Conservation (phyloP, 2,113 vertebrate species). For the Anolis sagrei region DNA sequence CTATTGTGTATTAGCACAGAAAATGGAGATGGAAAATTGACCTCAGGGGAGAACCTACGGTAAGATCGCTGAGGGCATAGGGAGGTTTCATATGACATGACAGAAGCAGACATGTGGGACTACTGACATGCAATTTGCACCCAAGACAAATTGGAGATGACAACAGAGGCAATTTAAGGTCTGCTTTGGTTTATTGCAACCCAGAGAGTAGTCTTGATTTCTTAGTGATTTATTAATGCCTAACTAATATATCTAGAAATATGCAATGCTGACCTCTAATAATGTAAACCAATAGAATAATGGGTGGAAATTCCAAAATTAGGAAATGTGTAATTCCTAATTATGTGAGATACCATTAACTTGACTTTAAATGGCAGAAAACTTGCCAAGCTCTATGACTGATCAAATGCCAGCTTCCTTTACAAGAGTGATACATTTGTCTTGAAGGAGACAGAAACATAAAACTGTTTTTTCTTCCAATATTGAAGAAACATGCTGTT, state of each 20-base stretch:
- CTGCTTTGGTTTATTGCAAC: not conserved
- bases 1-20: no score
- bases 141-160: not conserved
- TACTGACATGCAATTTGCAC: not conserved
- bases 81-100: no score
- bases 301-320: not conserved
- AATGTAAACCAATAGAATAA: constrained; percentile 6
- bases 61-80: no score
- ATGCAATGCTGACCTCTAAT: not conserved
- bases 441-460: not conserved
- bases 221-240: constrained; percentile 2
- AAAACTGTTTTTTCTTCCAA: not conserved
- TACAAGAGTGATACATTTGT: not conserved
- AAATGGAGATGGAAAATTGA: no score
- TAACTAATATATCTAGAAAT: not conserved
- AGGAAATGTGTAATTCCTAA: constrained; percentile 11
- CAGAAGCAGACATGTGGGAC: not conserved
- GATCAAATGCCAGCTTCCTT: not conserved
- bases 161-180: not conserved
- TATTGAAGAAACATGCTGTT: not conserved
- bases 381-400: constrained; percentile 4
- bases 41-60: no score
- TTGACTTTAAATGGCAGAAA: not conserved
- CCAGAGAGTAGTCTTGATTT: not conserved
- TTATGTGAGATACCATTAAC: constrained; percentile 23